Base-by-base conservation (phyloP, 1,140 invertebrate genomes). In the Pogonomyrmex californicus region DNA sequence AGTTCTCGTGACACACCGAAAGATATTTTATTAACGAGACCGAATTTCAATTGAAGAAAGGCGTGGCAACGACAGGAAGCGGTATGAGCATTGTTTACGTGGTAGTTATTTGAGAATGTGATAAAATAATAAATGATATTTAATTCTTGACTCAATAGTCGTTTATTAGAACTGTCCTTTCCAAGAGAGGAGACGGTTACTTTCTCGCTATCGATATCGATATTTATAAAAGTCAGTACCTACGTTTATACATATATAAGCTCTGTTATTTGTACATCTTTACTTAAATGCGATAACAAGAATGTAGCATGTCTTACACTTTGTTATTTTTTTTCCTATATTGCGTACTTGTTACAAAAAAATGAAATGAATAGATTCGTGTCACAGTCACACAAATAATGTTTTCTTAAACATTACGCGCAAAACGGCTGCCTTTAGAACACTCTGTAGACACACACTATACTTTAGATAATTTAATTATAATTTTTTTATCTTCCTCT, bases 251-350 rank as follows among this genome's bases (percentile, higher is more conserved):
- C 41, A 77, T 77, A 44, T 23, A 60, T 86, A 88, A 86, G 62
- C 56, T 82, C 71, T 75, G 44, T 54, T 78, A 79, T 88, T 89
- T 90, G 79, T 89, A 89, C 87, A 90, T 76, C n/a, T 71, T 89
- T 82, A 82, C 82, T 90, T 90, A 88, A 90, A 89, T 89, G 87
- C 85, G 62, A 71, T 71, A 90, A 86, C 70, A 86, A 89, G 60
- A 60, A 89, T 86, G 88, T 89, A 66, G 6, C 58, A 54, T 82
- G 79, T 44, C 36, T 77, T 88, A 70, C 68, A 68, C 30, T 88
- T 75, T 54, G 79, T 82, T 82, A 82, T 63, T 38, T 82, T 81
- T 73, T 5, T 47, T 23, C 23, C 44, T 44, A 47, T 23, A 17
- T 23, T 44, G 54, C 33, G 1, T 38, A 41, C 36, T 60, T 73